Conservation (phyloP, 2,888 invertebrate genomes). For the Fragum whitleyi region DNA sequence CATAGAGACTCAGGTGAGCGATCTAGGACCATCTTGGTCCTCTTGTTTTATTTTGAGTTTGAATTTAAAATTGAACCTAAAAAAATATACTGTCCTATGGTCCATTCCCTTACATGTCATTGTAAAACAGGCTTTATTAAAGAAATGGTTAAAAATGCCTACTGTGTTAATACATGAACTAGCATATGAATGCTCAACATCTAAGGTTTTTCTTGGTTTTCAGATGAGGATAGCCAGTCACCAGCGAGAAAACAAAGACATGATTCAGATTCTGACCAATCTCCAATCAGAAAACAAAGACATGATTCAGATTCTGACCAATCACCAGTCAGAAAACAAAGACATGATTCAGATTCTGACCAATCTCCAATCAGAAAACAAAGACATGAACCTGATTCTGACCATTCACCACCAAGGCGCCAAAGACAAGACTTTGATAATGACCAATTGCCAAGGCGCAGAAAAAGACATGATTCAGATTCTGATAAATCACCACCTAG, state of each 20-base stretch:
- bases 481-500: constrained; percentile 77
- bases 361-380: constrained; percentile 78
- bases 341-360: constrained; percentile 72
- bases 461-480: constrained; percentile 88
- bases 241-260: constrained; percentile 78
- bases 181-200: too few species aligned
- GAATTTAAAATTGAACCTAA: too few species aligned
- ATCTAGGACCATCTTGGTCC: too few species aligned
- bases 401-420: constrained; percentile 80
- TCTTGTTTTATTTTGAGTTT: too few species aligned
- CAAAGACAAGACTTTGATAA: constrained; percentile 63
- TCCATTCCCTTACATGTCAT: too few species aligned
- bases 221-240: constrained; percentile 62
- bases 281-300: constrained; percentile 78
- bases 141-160: too few species aligned
- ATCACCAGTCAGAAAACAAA: constrained; percentile 78
- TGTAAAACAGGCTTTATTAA: too few species aligned
- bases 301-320: constrained; percentile 67
- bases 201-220: too few species aligned
- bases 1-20: too few species aligned
- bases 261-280: constrained; percentile 83
- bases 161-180: too few species aligned
- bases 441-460: constrained; percentile 75
- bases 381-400: constrained; percentile 80
- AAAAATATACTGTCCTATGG: too few species aligned